Evolutionary conservation across 1,140 invertebrate species (phyloP).

Genomic region (Ganaspis sp.): DNA sequence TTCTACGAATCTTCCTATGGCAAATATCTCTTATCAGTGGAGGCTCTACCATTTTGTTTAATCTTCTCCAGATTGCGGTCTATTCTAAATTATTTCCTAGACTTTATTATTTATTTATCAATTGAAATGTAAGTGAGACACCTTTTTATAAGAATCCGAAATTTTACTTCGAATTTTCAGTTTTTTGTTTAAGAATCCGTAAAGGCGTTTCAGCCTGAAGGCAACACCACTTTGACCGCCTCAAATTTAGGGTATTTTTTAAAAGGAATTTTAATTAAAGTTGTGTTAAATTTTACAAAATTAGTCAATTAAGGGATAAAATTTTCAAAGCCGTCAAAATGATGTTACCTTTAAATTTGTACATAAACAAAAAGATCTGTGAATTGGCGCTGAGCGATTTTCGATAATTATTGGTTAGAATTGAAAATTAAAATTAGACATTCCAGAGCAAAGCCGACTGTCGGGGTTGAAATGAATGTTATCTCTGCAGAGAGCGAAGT

Average conservation of each 20-base stretch:
- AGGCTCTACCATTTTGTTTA: background rate
- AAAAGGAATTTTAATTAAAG: no score
- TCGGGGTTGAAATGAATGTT: slow-evolving; percentile 12
- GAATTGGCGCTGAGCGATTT: slow-evolving; percentile 6
- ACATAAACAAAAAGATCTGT: slow-evolving; percentile 12
- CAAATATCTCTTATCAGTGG: background rate
- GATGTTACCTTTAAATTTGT: background rate
- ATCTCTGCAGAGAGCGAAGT: slow-evolving; percentile 15
- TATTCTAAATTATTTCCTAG: slow-evolving; percentile 28
- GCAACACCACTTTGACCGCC: no score
- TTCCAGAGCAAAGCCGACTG: slow-evolving; percentile 11
- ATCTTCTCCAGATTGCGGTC: background rate
- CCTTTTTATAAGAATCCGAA: background rate
- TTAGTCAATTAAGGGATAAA: no score
- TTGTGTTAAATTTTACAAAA: no score
- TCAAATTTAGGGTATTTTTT: no score
- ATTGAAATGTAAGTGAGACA: background rate
- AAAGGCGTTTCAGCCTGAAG: background rate
- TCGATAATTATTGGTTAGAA: background rate
- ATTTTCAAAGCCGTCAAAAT: no score
- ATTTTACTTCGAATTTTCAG: background rate
- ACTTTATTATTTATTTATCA: slow-evolving; percentile 11
- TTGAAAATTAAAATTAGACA: slow-evolving; percentile 13
- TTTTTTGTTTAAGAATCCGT: background rate
- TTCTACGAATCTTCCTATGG: background rate